phyloP scores from a whole-genome alignment of 2,797 vertebrate species.

The Epinephelus coioides region DNA sequence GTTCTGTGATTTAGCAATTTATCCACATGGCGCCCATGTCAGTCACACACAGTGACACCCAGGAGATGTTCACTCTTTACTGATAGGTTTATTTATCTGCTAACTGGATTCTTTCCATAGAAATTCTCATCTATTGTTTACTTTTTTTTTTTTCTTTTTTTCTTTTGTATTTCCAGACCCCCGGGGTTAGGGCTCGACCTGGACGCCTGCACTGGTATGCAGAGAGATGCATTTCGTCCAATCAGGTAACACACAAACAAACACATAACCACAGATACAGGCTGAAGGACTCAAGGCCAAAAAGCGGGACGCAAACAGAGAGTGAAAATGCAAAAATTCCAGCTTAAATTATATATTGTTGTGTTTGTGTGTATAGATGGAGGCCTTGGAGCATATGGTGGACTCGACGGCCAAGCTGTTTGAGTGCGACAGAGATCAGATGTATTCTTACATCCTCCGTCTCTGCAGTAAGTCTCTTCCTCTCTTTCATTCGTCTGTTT shows the following conservation, averaged over 20 bases:
- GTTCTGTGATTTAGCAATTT: not conserved
- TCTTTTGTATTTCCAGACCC: constrained; percentile 84
- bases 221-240: constrained; percentile 87
- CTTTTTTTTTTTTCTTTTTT: not conserved
- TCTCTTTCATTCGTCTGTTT: not conserved
- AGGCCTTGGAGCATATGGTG: constrained; percentile 91
- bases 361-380: constrained; percentile 83
- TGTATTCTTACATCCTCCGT: constrained; percentile 90
- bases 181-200: constrained; percentile 91
- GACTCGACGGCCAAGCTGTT: constrained; percentile 92
- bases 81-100: not conserved
- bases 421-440: constrained; percentile 94
- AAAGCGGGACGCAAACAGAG: not conserved
- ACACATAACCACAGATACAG: not conserved
- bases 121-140: constrained; percentile 1
- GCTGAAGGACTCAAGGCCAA: not conserved
- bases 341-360: not conserved
- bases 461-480: constrained; percentile 89
- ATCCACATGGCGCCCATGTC: too few species aligned
- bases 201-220: constrained; percentile 91
- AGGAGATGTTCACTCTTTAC: not conserved
- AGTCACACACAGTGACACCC: too few species aligned
- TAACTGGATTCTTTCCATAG: not conserved
- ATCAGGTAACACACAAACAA: constrained; percentile 84
- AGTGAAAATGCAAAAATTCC: constrained; percentile 1